phyloP scores from a whole-genome alignment of 2,113 vertebrate genomes.

The Elephantulus edwardii region DNA sequence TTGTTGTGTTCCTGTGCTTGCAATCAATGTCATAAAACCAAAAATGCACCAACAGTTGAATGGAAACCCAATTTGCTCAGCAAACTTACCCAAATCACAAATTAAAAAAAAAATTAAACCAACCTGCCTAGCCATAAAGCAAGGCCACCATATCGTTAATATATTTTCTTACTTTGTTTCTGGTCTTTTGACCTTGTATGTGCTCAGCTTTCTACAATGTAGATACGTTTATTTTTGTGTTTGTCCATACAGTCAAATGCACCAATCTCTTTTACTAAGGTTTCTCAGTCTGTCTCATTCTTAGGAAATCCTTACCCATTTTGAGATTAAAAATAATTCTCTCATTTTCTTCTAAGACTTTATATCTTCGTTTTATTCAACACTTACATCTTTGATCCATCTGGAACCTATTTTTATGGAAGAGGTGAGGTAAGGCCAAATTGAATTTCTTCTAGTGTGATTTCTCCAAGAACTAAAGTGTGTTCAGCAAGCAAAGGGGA shows the following conservation, averaged over 20 bases:
- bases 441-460: neutral
- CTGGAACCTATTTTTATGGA: neutral
- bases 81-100: too few species aligned
- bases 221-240: neutral
- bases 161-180: neutral
- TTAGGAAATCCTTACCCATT: neutral
- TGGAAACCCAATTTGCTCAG: too few species aligned
- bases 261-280: neutral
- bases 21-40: too few species aligned
- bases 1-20: too few species aligned
- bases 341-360: neutral
- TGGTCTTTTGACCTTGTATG: neutral
- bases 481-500: neutral
- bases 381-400: neutral
- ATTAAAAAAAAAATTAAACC: too few species aligned
- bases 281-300: neutral
- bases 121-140: neutral
- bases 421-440: neutral
- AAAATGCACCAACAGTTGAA: too few species aligned
- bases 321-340: conserved; percentile 24
- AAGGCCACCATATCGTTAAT: neutral
- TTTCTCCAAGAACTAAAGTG: neutral
- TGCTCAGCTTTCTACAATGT: neutral
- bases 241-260: neutral
- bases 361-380: neutral